Conservation (phyloP, 2,888 invertebrate genomes). For the Diachrysia chrysitis region DNA sequence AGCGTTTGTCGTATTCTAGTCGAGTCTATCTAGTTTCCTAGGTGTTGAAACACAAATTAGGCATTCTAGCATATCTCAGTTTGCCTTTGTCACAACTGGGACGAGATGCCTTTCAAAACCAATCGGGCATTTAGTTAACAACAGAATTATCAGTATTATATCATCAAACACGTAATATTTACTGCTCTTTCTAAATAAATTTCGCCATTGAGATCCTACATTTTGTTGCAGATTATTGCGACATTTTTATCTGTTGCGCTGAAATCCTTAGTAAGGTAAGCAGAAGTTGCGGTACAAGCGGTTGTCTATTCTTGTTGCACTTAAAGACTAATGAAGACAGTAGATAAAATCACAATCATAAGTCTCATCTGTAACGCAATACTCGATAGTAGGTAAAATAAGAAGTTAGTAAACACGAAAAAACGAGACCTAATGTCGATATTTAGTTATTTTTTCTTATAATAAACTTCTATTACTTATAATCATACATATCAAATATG, state of each 20-base stretch:
- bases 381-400: no score
- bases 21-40: neutral
- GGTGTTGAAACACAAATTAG: conserved; percentile 12
- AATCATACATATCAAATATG: no score
- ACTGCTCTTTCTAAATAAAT: conserved; percentile 42
- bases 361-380: neutral
- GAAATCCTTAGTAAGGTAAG: neutral
- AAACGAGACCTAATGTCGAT: neutral
- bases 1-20: neutral
- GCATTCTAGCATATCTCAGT: conserved; percentile 7
- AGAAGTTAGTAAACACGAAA: neutral
- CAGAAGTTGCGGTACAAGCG: neutral
- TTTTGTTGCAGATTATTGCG: conserved; percentile 20
- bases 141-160: conserved; percentile 41
- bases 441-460: no score
- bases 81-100: conserved; percentile 18
- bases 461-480: no score
- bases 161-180: conserved; percentile 36
- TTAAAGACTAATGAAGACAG: no score
- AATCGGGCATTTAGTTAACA: conserved; percentile 29
- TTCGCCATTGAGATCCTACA: conserved; percentile 23
- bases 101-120: conserved; percentile 36
- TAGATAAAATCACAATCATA: neutral
- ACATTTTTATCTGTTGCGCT: conserved; percentile 1
- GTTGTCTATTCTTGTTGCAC: no score